Base-by-base conservation (phyloP, 2,888 invertebrate genomes). In the Lasioglossum zephyrum region DNA sequence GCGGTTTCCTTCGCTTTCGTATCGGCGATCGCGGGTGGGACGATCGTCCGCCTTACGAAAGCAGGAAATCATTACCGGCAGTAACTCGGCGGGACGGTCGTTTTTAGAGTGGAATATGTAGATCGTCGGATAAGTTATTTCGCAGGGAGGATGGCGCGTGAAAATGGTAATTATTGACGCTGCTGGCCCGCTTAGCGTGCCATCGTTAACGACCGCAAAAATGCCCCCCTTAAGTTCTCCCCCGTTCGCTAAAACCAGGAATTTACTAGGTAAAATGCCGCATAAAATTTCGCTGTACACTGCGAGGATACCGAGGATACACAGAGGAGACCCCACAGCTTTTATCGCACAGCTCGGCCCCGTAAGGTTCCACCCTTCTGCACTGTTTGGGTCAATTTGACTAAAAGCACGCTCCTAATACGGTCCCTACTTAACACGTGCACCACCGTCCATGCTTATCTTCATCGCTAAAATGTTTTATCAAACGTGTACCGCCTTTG, bases 61-160 rank as follows among this genome's bases (percentile, higher is more conserved):
- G 77, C 85, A 74, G 86, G 85, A 86, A 85, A 85, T 85, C 74
- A 57, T 85, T 85, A 81, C 72, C 69, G 77, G 77, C 81, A 53
- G 76, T 72, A 47, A 36, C 53, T 69, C 73, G 44, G 77, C 47
- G 74, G 63, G 60, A 77, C 60, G 80, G 66, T 44, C 57, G 73
- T 85, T 84, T 81, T 73, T 60, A 81, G 85, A 77, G 57, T 81
- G 81, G 78, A 75, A 78, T 76, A 84, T 85, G 85, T 78, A 85
- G 85, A 85, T 81, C 72, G 39, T 60, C 26, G 18, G 80, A 85
- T 85, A 84, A 53, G 69, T 47, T 57, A 26, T n/a, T 66, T 69
- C 47, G n/a, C 41, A 4, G n/a, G n/a, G n/a, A 31, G 66, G 66
- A 36, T 66, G 66, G 8, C 72, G 82, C 73, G 79, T 57, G 79